Evolutionary conservation across 2,888 invertebrate genomes (phyloP).

Genomic region (Apotomis capreana): DNA sequence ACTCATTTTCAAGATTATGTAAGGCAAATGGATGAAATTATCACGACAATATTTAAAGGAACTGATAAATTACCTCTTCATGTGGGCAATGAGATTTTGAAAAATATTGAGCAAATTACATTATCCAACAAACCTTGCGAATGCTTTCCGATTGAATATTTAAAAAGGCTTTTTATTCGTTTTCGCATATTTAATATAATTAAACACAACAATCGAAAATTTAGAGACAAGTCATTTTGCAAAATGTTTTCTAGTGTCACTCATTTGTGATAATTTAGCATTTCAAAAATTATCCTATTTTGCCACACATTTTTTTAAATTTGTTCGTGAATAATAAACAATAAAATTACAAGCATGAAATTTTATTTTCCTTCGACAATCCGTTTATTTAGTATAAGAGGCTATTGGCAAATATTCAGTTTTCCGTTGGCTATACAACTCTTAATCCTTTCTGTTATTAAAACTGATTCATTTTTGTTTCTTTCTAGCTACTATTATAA

Average conservation of each 20-base stretch:
- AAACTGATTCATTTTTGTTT: background rate
- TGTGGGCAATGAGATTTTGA: background rate
- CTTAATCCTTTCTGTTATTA: background rate
- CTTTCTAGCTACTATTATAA: background rate
- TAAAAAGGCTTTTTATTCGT: background rate
- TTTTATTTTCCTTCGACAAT: background rate
- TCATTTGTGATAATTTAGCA: background rate
- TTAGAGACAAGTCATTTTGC: background rate
- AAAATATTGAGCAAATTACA: slow-evolving; percentile 1
- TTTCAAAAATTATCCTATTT: background rate
- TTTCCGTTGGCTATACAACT: slow-evolving; percentile 1
- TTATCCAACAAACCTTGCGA: background rate
- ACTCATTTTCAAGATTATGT: background rate
- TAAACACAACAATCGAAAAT: background rate
- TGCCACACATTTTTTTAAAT: background rate
- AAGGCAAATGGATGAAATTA: background rate
- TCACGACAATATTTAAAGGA: background rate
- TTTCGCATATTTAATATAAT: background rate
- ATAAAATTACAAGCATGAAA: background rate
- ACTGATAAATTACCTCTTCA: background rate
- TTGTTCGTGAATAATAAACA: background rate
- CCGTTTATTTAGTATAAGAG: background rate
- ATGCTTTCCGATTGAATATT: slow-evolving; percentile 1
- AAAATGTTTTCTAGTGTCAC: background rate
- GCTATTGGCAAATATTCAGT: background rate